Evolutionary conservation across 2,113 vertebrate genomes (phyloP).

Genomic region (Vulpes ferrilata): DNA sequence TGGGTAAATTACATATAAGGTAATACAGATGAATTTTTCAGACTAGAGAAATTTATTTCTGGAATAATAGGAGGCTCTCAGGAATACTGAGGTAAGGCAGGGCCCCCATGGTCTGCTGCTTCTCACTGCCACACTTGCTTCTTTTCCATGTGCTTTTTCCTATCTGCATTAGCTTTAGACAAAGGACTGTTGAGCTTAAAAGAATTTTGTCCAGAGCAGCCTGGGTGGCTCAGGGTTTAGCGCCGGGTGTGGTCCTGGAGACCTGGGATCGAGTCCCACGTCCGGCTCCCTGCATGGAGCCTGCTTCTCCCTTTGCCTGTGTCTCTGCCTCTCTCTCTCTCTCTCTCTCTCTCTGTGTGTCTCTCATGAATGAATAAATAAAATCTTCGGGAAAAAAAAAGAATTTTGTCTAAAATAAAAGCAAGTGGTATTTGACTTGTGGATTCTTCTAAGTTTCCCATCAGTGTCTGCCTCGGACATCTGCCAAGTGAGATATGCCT

Average conservation of each 20-base stretch:
- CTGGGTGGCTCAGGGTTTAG: no score
- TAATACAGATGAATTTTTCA: slow-evolving; percentile 13
- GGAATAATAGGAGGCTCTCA: neutral
- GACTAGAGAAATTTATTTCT: neutral
- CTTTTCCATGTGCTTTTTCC: neutral
- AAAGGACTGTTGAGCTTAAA: neutral
- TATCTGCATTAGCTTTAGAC: neutral
- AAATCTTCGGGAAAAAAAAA: neutral
- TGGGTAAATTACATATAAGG: neutral
- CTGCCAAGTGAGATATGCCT: neutral
- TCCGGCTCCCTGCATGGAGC: no score
- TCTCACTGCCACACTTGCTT: neutral
- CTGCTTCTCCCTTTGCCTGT: no score
- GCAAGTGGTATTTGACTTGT: slow-evolving; percentile 13
- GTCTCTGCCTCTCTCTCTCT: no score
- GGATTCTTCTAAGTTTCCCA: slow-evolving; percentile 14
- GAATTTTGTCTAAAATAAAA: slow-evolving; percentile 22
- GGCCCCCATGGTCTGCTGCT: neutral
- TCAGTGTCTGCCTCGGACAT: neutral
- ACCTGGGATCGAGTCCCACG: no score
- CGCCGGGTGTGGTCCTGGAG: no score
- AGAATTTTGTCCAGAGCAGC: neutral
- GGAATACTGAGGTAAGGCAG: neutral
- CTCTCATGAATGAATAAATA: no score
- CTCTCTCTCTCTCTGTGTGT: no score